These are phyloP conservation scores for Drosophila navojoa DNA, from an alignment of 1,140 invertebrate genomes.

Conservation along the genomic window DNA sequence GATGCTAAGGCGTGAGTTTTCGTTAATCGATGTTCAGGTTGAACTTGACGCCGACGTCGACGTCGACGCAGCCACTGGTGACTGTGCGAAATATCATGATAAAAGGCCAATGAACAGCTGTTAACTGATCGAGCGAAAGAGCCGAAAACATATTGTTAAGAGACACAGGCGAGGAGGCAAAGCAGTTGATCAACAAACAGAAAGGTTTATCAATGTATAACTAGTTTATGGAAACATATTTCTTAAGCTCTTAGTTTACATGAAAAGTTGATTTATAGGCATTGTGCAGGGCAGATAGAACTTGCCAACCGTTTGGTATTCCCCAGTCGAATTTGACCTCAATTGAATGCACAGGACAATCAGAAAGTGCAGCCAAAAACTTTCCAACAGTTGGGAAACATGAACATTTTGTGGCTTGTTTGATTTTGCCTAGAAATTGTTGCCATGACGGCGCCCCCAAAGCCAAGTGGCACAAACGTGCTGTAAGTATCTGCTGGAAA, in stretches of 20 bases:
- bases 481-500: conserved; percentile 71
- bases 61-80: conserved; percentile 5
- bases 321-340: conserved; percentile 36
- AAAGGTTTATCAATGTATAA: not conserved
- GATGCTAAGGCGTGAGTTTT: conserved; percentile 69
- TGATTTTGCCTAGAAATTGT: conserved; percentile 52
- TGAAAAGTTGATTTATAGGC: not conserved
- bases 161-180: not conserved
- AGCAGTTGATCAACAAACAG: not conserved
- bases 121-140: not conserved
- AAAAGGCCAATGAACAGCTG: conserved; percentile 44
- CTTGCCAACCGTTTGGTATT: conserved; percentile 17
- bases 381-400: conserved; percentile 48
- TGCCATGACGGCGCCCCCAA: conserved; percentile 62
- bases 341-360: conserved; percentile 40
- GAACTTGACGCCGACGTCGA: conserved; percentile 34
- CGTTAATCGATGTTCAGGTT: conserved; percentile 59
- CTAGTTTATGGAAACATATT: too few relatives aligned
- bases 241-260: too few relatives aligned
- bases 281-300: not conserved
- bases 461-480: conserved; percentile 73
- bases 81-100: conserved; percentile 26
- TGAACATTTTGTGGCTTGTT: conserved; percentile 54
- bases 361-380: conserved; percentile 36
- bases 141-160: not conserved